Evolutionary conservation across 1,140 invertebrate species (phyloP).

Genomic region (Drepana arcuata): DNA sequence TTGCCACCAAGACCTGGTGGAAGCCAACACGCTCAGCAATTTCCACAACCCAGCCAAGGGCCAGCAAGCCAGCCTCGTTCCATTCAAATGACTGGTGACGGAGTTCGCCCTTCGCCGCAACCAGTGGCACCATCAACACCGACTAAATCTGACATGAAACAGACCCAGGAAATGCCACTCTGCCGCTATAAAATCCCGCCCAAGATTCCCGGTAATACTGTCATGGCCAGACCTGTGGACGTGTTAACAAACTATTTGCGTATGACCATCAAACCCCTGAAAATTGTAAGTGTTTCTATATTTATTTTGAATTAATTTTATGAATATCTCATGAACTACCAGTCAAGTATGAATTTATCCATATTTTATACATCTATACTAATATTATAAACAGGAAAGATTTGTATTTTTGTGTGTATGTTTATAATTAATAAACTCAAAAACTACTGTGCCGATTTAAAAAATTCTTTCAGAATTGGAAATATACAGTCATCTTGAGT

Average conservation of each 20-base stretch:
- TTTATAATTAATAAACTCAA: neutral
- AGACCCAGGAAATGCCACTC: neutral
- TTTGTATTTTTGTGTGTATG: neutral
- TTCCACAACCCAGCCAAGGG: no score
- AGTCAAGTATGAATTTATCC: neutral
- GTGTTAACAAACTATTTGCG: conserved; percentile 45
- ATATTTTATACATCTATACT: no score
- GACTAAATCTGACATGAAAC: neutral
- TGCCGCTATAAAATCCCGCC: conserved; percentile 33
- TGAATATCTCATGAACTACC: neutral
- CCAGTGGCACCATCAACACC: neutral
- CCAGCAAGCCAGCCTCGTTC: no score
- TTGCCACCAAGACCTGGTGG: no score
- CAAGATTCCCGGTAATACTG: conserved; percentile 22
- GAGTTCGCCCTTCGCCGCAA: no score
- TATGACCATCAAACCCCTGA: conserved; percentile 39
- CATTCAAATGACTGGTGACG: no score
- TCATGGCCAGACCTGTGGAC: conserved; percentile 12
- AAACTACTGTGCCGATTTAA: neutral
- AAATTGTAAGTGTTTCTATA: conserved; percentile 47
- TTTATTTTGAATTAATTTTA: neutral
- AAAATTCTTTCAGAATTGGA: neutral
- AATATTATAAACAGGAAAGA: no score
- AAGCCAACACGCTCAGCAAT: no score
- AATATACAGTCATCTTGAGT: no score